These are phyloP conservation scores for Dromas ardeola DNA, from an alignment of 2,113 vertebrate species.

Conservation along the genomic window DNA sequence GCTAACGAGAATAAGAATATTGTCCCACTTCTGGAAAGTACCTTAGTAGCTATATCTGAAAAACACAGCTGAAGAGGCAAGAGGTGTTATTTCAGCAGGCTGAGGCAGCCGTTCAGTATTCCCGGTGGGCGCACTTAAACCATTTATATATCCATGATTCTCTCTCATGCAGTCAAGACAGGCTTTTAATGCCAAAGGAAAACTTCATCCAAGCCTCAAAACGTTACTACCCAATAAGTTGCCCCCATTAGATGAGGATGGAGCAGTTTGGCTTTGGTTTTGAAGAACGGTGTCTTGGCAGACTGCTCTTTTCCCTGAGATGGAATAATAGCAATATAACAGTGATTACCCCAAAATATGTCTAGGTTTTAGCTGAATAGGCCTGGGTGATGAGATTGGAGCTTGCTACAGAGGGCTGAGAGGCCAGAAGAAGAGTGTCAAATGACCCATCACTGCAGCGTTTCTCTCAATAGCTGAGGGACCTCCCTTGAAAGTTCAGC, in stretches of 20 bases:
- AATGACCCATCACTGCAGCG: background rate
- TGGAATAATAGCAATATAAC: background rate
- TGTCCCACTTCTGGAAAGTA: constrained; percentile 41
- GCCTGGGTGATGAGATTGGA: background rate
- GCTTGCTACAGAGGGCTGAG: background rate
- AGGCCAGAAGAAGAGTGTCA: background rate
- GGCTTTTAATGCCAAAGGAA: background rate
- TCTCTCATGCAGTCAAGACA: background rate
- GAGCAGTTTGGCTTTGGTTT: background rate
- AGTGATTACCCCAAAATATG: background rate
- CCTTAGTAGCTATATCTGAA: background rate
- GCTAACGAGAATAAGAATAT: constrained; percentile 48
- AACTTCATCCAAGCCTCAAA: background rate
- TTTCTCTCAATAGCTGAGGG: background rate
- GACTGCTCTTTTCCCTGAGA: background rate
- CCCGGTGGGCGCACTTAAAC: background rate
- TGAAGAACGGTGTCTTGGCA: background rate
- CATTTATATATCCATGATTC: background rate
- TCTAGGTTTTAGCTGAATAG: background rate
- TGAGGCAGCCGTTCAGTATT: constrained; percentile 19
- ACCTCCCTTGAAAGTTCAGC: background rate
- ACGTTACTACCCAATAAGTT: background rate
- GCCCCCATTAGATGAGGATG: background rate
- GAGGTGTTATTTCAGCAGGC: constrained; percentile 29
- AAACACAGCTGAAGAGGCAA: constrained; percentile 33